Base-by-base conservation (phyloP, 2,888 invertebrate genomes). In the Onthophagus sagittarius region DNA sequence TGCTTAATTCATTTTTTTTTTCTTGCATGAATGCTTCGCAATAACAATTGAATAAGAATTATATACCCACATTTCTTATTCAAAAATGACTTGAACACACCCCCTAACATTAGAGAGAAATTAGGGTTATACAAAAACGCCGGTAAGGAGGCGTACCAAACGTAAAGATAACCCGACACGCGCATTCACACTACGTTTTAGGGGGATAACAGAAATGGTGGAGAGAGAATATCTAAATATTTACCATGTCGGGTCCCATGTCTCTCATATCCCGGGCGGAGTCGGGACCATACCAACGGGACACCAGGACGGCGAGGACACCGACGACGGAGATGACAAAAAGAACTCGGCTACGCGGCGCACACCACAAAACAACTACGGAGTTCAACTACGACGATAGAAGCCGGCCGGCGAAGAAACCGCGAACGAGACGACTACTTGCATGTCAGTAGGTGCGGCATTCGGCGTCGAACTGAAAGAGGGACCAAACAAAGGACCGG, bases 191-290 rank as follows among this genome's bases (percentile, higher is more conserved):
- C 39, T 53, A 23, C 23, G 23, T 23, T 23, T 63, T 63, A 65
- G 23, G 65, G 13, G 32, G 32, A 65, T 15, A 15, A 65, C 14
- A 65, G 65, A 65, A 32, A n/a, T 13, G n/a, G n/a, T 23, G 65
- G 65, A 32, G 65, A 32, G 65, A 23, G n/a, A n/a, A 65, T n/a
- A 65, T 3, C 23, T 23, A 13, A 74, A 71, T 74, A 82, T 79
- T 89, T 87, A 93, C 92, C 92, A 93, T 92, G 87, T 92, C 92
- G 87, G 92, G 92, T 88, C 92, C 92, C 90, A 92, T 91, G 88
- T 91, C 91, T 90, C 90, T 91, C 90, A 92, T 92, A 89, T 91
- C 90, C 83, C 81, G 74, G 69, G 79, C 86, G 89, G 87, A 87
- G 67, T 53, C 39, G 89, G 88, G 85, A 90, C 89, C 88, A 90